These are phyloP conservation scores for Drosophila rellima DNA, from an alignment of 2,888 invertebrate genomes.

Conservation along the genomic window DNA sequence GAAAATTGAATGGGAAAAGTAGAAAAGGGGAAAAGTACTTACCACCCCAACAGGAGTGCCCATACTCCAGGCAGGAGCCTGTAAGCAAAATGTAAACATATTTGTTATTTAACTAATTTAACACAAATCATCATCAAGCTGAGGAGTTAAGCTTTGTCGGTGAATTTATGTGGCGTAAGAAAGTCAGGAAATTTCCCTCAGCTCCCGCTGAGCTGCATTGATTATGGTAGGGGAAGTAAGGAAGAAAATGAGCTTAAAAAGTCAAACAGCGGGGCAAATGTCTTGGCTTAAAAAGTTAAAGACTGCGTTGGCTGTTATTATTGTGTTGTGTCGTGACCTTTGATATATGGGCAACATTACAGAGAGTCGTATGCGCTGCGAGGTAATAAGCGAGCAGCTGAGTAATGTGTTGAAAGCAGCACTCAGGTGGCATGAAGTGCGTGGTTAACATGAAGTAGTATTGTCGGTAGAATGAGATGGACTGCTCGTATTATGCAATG, in stretches of 20 bases:
- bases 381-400: constrained; percentile 57
- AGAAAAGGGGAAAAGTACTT: constrained; percentile 48
- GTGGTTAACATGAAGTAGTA: constrained; percentile 19
- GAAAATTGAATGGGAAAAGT: not conserved
- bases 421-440: constrained; percentile 47
- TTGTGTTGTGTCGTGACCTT: constrained; percentile 32
- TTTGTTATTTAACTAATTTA: constrained; percentile 21
- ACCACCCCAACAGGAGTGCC: constrained; percentile 85
- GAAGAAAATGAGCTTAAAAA: constrained; percentile 21
- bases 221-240: constrained; percentile 1
- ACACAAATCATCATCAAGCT: constrained; percentile 67
- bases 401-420: constrained; percentile 63
- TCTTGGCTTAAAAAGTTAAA: constrained; percentile 45
- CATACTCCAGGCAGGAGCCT: constrained; percentile 85
- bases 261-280: constrained; percentile 26
- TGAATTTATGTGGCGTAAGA: constrained; percentile 43
- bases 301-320: constrained; percentile 13
- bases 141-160: constrained; percentile 41
- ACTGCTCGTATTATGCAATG: constrained; percentile 45
- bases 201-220: constrained; percentile 19
- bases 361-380: constrained; percentile 31
- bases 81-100: constrained; percentile 12
- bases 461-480: not conserved
- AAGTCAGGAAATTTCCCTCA: not conserved
- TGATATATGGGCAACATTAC: constrained; percentile 71